A percentile compares a stretch with the other conserved stretches of the same genome.
These are phyloP conservation scores for Conops quadrifasciatus DNA, from an alignment of 2,888 invertebrate genomes.

Conservation along the genomic window DNA sequence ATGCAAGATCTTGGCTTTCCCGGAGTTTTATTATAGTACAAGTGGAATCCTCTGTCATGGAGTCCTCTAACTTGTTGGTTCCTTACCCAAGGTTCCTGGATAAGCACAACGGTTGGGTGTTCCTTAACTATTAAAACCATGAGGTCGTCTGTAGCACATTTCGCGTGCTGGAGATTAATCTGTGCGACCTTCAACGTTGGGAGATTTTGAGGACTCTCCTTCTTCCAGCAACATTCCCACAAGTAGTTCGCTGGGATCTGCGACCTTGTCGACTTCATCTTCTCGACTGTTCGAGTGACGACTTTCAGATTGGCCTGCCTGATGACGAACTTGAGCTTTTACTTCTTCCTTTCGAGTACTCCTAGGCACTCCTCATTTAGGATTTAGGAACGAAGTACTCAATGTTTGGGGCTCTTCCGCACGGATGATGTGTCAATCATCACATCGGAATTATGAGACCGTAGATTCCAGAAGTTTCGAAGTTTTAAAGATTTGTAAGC, in stretches of 20 bases:
- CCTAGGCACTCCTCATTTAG: neutral
- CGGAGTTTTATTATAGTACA: neutral
- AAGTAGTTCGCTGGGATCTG: neutral
- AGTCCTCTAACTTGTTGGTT: neutral
- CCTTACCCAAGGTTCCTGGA: neutral
- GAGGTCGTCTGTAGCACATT: neutral
- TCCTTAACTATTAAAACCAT: neutral
- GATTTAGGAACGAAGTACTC: neutral
- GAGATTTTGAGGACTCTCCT: neutral
- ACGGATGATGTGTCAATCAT: neutral
- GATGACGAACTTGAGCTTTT: neutral
- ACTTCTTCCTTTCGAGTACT: neutral
- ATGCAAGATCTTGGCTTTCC: conserved; percentile 5
- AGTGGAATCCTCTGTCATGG: neutral
- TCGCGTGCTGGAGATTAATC: neutral
- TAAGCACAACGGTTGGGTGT: neutral
- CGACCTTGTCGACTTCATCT: neutral
- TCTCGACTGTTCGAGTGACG: neutral
- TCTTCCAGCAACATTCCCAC: neutral
- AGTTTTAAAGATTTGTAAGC: too few species aligned
- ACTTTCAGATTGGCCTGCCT: neutral
- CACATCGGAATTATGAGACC: neutral
- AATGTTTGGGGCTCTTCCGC: neutral
- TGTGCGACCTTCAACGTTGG: neutral
- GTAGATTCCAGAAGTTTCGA: neutral